Evolutionary conservation across 2,113 vertebrate genomes (phyloP).

Genomic region (Suncus etruscus): DNA sequence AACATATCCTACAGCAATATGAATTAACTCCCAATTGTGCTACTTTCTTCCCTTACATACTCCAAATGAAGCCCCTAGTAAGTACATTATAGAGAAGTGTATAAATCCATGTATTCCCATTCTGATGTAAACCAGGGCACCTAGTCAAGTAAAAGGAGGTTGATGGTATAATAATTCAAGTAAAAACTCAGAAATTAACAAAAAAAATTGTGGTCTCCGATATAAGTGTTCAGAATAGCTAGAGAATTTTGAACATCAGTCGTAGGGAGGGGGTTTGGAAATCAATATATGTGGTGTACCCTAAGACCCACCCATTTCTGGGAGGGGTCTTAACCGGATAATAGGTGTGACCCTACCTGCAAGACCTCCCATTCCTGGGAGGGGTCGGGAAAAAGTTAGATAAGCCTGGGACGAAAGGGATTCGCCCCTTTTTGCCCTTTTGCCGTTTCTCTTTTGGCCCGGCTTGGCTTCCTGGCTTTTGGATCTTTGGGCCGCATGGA

Average conservation of each 20-base stretch:
- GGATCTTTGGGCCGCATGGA: too few species aligned
- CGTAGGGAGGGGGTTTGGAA: rapidly evolving
- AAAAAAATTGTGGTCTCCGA: background rate
- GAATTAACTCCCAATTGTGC: background rate
- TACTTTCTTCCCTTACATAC: background rate
- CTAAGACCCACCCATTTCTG: too few species aligned
- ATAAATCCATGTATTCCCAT: background rate
- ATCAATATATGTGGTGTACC: too few species aligned
- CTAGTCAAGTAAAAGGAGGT: background rate
- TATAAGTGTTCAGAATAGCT: background rate
- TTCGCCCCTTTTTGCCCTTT: too few species aligned
- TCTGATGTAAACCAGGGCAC: background rate
- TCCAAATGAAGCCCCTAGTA: background rate
- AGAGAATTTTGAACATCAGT: background rate
- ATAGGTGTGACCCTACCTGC: too few species aligned
- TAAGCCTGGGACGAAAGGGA: too few species aligned
- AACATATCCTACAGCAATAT: background rate
- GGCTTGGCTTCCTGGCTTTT: too few species aligned
- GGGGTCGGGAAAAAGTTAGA: too few species aligned
- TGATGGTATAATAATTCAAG: background rate
- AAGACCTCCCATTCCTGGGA: too few species aligned
- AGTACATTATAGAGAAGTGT: background rate
- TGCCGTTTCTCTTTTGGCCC: too few species aligned
- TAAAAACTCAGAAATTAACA: background rate
- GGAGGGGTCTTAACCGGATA: too few species aligned